Conservation (phyloP, 2,113 vertebrate genomes). For the Lasiurus borealis region DNA sequence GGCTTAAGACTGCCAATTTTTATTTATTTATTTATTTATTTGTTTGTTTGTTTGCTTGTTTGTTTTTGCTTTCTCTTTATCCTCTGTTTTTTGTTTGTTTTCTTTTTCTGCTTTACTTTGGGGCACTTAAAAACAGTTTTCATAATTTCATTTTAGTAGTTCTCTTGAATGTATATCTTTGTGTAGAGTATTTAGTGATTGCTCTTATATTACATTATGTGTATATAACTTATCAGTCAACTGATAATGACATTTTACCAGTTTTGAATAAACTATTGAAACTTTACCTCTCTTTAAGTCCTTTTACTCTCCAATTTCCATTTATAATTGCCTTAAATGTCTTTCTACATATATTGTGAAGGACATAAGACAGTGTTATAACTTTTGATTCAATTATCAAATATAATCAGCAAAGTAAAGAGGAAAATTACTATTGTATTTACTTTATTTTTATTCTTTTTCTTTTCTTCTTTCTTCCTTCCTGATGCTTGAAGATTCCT, state of each 20-base stretch:
- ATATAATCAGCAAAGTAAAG: background rate
- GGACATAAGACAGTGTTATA: background rate
- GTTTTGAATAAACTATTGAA: background rate
- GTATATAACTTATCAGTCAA: background rate
- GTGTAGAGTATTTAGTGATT: background rate
- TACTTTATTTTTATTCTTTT: background rate
- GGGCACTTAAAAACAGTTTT: background rate
- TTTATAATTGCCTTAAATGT: slow-evolving; percentile 15
- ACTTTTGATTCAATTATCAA: no score
- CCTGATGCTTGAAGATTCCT: background rate
- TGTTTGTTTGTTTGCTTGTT: no score
- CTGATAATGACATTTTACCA: background rate
- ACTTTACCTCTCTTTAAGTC: background rate
- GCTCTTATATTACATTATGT: background rate
- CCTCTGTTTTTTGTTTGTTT: background rate
- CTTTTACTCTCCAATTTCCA: background rate
- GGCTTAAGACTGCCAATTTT: no score
- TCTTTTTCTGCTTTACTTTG: background rate
- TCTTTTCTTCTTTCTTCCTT: slow-evolving; percentile 16
- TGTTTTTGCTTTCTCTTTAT: no score
- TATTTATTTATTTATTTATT: no score
- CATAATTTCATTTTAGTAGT: background rate
- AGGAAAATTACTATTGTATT: slow-evolving; percentile 16
- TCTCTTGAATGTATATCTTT: background rate
- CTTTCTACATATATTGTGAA: background rate